Conservation (phyloP, 1,140 invertebrate species). For the Saccostrea echinata region DNA sequence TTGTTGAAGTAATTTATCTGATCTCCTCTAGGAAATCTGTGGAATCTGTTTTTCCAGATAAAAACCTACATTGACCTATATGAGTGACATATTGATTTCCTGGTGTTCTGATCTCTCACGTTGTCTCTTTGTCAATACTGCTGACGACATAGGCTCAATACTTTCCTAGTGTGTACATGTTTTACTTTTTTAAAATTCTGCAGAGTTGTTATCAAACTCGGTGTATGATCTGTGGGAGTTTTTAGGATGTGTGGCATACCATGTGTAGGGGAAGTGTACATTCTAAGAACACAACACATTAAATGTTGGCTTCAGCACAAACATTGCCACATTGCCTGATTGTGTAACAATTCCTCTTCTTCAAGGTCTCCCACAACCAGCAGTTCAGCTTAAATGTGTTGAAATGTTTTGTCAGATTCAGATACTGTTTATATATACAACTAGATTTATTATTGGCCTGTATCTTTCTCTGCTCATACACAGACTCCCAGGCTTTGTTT, state of each 20-base stretch:
- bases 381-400: conserved; percentile 19
- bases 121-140: neutral
- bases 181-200: neutral
- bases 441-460: conserved; percentile 14
- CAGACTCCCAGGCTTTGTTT: neutral
- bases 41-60: conserved; percentile 9
- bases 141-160: neutral
- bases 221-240: conserved; percentile 15
- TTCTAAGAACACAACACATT: conserved; percentile 34
- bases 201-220: neutral
- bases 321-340: conserved; percentile 13
- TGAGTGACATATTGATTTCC: conserved; percentile 11
- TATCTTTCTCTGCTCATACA: neutral
- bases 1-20: neutral
- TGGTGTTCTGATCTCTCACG: neutral
- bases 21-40: neutral
- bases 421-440: conserved; percentile 21
- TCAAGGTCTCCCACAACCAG: conserved; percentile 17
- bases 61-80: conserved; percentile 8
- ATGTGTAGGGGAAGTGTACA: neutral
- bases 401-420: conserved; percentile 35
- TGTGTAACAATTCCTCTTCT: conserved; percentile 23
- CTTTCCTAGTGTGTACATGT: neutral
- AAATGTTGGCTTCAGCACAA: conserved; percentile 34
- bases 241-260: conserved; percentile 34